Conservation (phyloP, 2,888 invertebrate species). For the Eristalis pertinax region DNA sequence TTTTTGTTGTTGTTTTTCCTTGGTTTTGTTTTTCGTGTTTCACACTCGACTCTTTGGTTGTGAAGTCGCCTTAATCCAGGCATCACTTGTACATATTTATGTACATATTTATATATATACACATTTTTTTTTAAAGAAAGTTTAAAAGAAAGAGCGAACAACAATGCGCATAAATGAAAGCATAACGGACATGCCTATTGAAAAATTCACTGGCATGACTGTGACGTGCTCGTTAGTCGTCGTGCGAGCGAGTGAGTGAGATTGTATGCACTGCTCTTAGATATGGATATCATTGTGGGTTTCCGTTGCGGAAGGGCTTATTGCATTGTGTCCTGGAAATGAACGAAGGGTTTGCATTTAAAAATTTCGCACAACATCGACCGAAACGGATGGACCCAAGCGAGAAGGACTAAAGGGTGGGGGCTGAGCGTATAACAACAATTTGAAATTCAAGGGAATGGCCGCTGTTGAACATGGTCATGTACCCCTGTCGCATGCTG, state of each 20-base stretch:
- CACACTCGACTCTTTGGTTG: constrained; percentile 14
- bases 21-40: not conserved
- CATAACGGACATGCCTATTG: constrained; percentile 54
- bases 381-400: not conserved
- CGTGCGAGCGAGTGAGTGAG: constrained; percentile 15
- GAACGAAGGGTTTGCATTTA: constrained; percentile 41
- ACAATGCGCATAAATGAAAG: constrained; percentile 53
- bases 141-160: not conserved
- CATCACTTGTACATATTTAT: constrained; percentile 14
- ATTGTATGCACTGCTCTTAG: constrained; percentile 26
- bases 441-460: constrained; percentile 53
- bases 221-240: constrained; percentile 43
- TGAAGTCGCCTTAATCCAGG: constrained; percentile 41
- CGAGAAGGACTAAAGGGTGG: not conserved
- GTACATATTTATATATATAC: not conserved
- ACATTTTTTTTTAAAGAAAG: not conserved
- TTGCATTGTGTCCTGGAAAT: constrained; percentile 62
- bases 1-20: not conserved
- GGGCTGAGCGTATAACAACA: not conserved
- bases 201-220: constrained; percentile 48
- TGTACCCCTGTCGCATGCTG: constrained; percentile 45
- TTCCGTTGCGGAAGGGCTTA: constrained; percentile 67
- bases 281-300: constrained; percentile 66
- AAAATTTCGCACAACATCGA: constrained; percentile 38
- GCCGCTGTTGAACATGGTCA: constrained; percentile 59